Evolutionary conservation across 2,888 invertebrate species (phyloP).

Genomic region (Cephalotes varians): DNA sequence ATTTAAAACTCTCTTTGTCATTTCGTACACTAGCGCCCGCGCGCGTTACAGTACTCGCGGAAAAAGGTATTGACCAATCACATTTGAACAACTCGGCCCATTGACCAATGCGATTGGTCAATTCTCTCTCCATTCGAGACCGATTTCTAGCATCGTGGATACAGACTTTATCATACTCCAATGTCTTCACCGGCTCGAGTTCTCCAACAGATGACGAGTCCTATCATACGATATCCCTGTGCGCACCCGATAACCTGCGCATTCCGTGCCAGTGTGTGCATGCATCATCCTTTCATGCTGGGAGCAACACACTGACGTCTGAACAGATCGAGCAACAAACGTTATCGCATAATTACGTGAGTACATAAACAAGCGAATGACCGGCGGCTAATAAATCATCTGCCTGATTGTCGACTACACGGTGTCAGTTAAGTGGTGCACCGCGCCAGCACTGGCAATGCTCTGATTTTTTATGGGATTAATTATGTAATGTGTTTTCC

Average conservation of each 20-base stretch:
- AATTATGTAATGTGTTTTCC: slow-evolving; percentile 46
- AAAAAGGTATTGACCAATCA: too few relatives aligned
- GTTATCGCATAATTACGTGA: slow-evolving; percentile 47
- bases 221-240: neutral
- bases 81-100: too few relatives aligned
- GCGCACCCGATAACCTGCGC: slow-evolving; percentile 23
- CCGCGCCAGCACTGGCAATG: neutral
- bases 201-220: neutral
- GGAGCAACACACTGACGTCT: slow-evolving; percentile 31
- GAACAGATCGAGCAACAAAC: slow-evolving; percentile 8
- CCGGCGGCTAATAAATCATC: neutral
- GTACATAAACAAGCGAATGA: slow-evolving; percentile 33
- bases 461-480: slow-evolving; percentile 1
- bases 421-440: neutral
- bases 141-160: too few relatives aligned
- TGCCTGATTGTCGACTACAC: neutral
- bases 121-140: too few relatives aligned
- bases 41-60: too few relatives aligned
- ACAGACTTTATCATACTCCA: too few relatives aligned
- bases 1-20: too few relatives aligned
- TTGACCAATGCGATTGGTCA: too few relatives aligned
- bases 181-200: too few relatives aligned
- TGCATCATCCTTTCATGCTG: neutral
- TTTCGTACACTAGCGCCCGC: too few relatives aligned
- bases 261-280: neutral